Conservation (phyloP, 2,888 invertebrate species). For the Zootermopsis nevadensis region DNA sequence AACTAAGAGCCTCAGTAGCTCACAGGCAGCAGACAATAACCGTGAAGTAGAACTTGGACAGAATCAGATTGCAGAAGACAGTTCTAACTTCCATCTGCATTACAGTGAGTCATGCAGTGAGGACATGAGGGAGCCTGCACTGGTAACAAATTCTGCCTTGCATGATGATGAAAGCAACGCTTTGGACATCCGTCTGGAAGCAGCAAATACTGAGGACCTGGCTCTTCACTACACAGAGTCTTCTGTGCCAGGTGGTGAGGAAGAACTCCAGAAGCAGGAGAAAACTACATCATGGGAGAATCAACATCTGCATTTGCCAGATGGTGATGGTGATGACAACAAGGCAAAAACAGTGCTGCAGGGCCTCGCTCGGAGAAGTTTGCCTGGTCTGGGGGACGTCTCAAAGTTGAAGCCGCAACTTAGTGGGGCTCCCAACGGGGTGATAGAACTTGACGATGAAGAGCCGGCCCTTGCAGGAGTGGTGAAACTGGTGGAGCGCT, state of each 20-base stretch:
- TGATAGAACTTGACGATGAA: constrained; percentile 73
- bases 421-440: constrained; percentile 66
- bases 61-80: background rate
- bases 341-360: background rate
- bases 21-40: background rate
- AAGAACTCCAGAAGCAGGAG: background rate
- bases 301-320: background rate
- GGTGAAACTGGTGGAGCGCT: constrained; percentile 76
- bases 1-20: background rate
- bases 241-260: background rate
- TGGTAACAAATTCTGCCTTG: background rate
- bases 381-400: constrained; percentile 12
- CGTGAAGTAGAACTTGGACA: background rate
- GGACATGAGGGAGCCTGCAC: constrained; percentile 47
- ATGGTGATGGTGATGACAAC: background rate
- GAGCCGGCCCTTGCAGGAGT: constrained; percentile 68
- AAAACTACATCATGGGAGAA: background rate
- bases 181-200: constrained; percentile 2
- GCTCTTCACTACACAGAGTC: background rate
- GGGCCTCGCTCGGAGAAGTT: constrained; percentile 1
- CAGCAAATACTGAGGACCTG: background rate
- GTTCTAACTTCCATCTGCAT: constrained; percentile 20
- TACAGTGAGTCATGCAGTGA: constrained; percentile 46
- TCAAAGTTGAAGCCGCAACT: constrained; percentile 63
- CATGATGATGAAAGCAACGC: constrained; percentile 3